Conservation (phyloP, 2,888 invertebrate genomes). For the Ormyrus pomaceus region DNA sequence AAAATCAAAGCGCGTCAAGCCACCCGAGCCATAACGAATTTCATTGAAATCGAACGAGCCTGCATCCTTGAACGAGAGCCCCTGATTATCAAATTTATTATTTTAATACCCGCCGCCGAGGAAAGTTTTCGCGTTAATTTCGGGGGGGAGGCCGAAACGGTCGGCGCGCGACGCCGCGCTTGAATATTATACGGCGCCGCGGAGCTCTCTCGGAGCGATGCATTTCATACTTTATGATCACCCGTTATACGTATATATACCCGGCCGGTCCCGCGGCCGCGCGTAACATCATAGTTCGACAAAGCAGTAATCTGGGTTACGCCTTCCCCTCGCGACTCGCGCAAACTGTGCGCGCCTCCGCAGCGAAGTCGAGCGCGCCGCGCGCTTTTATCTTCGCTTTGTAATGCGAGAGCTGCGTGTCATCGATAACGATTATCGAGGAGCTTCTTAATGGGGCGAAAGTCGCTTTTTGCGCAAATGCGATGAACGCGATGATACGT, state of each 20-base stretch:
- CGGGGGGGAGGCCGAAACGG: background rate
- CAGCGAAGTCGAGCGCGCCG: background rate
- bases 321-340: slow-evolving; percentile 66
- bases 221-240: slow-evolving; percentile 23
- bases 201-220: background rate
- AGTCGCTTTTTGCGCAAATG: too few species aligned
- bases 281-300: slow-evolving; percentile 67
- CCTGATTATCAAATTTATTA: slow-evolving; percentile 15
- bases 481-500: too few species aligned
- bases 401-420: background rate
- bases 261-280: slow-evolving; percentile 60
- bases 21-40: too few species aligned
- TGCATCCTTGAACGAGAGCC: background rate
- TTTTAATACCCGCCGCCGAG: background rate
- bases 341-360: slow-evolving; percentile 59
- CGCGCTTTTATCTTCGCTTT: background rate
- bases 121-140: slow-evolving; percentile 19
- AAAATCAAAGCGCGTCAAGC: too few species aligned
- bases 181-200: slow-evolving; percentile 4
- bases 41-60: too few species aligned
- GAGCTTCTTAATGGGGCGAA: too few species aligned
- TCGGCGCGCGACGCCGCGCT: background rate
- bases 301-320: slow-evolving; percentile 69
- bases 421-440: too few species aligned
- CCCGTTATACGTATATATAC: slow-evolving; percentile 48